A percentile compares a stretch with the other conserved stretches of the same genome.
Conservation (phyloP, 2,888 invertebrate species). For the Rhingia campestris region DNA sequence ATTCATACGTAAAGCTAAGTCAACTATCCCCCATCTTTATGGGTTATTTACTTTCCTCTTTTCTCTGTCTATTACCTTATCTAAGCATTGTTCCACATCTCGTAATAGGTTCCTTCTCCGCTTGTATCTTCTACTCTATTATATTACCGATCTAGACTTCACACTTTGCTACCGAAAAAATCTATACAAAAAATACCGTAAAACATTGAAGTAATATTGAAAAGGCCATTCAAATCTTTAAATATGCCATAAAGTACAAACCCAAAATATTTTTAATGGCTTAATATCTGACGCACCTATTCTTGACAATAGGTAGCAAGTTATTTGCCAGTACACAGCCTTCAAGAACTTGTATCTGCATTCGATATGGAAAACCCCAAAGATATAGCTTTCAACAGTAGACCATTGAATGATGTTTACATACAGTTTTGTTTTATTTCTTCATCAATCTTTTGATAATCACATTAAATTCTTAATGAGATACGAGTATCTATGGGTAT, state of each 20-base stretch:
- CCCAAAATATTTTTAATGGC: slow-evolving; percentile 26
- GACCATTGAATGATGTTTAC: neutral
- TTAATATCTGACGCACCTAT: slow-evolving; percentile 28
- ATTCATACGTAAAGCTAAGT: too few species aligned
- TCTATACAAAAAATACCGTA: neutral
- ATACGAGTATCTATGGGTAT: slow-evolving; percentile 1
- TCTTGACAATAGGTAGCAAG: neutral
- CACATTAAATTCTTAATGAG: slow-evolving; percentile 62
- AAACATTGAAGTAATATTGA: neutral
- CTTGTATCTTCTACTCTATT: neutral
- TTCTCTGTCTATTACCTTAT: too few species aligned
- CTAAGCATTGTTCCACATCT: too few species aligned
- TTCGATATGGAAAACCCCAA: slow-evolving; percentile 7
- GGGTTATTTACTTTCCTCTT: too few species aligned
- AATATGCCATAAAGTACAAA: neutral
- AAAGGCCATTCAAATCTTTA: slow-evolving; percentile 6
- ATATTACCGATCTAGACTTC: neutral
- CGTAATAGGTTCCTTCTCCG: too few species aligned
- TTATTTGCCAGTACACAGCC: neutral
- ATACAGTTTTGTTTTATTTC: slow-evolving; percentile 12
- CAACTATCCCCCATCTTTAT: too few species aligned
- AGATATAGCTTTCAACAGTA: neutral
- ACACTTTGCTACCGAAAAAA: neutral
- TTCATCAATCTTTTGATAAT: slow-evolving; percentile 32
- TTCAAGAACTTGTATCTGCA: slow-evolving; percentile 7